A percentile compares a stretch with the other conserved stretches of the same genome.
Evolutionary conservation across 2,113 vertebrate species (phyloP).

Genomic region (Sphaerodactylus townsendi): DNA sequence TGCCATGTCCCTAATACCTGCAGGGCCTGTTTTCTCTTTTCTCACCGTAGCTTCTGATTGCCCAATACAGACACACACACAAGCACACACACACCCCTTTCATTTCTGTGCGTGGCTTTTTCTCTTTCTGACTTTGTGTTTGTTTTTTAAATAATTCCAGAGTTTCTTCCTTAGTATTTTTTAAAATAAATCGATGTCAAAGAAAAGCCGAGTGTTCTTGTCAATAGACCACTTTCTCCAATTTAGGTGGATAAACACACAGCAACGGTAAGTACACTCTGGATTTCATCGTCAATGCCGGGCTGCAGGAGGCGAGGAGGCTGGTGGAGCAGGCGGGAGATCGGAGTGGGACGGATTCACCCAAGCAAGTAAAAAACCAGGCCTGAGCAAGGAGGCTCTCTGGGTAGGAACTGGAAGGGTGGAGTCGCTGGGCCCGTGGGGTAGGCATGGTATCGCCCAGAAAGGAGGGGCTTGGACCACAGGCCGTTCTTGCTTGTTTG

Average conservation of each 20-base stretch:
- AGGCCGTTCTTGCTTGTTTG: too few species aligned
- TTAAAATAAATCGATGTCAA: constrained; percentile 80
- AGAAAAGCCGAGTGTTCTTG: constrained; percentile 27
- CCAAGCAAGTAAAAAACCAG: too few species aligned
- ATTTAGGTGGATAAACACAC: not conserved
- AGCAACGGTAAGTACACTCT: too few species aligned
- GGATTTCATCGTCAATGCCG: not conserved
- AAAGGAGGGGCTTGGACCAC: too few species aligned
- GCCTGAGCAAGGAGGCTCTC: not conserved
- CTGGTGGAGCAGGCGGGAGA: too few species aligned
- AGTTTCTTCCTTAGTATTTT: constrained; percentile 76
- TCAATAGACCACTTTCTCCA: not conserved
- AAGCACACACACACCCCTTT: not conserved
- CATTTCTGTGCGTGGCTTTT: too few species aligned
- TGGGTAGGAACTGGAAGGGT: too few species aligned
- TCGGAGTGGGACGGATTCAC: too few species aligned
- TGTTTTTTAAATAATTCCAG: constrained; percentile 66
- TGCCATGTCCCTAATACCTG: constrained; percentile 56
- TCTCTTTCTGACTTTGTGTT: not conserved
- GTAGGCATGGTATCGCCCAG: too few species aligned
- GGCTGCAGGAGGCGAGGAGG: too few species aligned
- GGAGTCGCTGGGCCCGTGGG: too few species aligned
- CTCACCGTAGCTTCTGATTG: constrained; percentile 31
- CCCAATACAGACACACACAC: constrained; percentile 60
- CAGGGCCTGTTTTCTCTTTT: constrained; percentile 50